A percentile compares a stretch with the other conserved stretches of the same genome.
Evolutionary conservation across 2,113 vertebrate species (phyloP).

Genomic region (Lipotes vexillifer): DNA sequence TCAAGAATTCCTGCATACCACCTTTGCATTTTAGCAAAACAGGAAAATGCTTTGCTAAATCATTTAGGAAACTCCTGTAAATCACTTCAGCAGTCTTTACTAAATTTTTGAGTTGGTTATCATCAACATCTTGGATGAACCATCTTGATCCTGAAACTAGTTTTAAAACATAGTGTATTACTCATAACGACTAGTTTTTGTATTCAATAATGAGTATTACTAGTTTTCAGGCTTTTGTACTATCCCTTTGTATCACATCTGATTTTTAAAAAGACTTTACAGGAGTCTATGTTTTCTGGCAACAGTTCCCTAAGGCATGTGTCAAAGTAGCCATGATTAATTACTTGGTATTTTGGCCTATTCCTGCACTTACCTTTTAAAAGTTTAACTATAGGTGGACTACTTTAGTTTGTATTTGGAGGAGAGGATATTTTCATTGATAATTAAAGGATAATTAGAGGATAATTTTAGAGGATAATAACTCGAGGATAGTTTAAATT

Average conservation of each 20-base stretch:
- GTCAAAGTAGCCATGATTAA: background rate
- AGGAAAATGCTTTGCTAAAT: slow-evolving; percentile 3
- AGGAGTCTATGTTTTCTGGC: background rate
- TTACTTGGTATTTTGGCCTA: slow-evolving; percentile 20
- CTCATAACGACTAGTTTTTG: background rate
- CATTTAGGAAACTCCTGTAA: background rate
- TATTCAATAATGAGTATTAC: background rate
- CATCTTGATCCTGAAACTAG: background rate
- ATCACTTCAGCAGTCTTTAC: background rate
- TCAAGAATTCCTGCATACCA: background rate
- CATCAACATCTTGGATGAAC: background rate
- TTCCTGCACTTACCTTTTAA: background rate
- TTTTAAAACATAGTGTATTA: background rate
- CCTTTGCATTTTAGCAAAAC: slow-evolving; percentile 36
- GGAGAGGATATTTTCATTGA: background rate
- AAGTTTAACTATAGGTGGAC: background rate
- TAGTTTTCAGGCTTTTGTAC: background rate
- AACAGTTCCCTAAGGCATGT: background rate
- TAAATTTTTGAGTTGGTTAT: background rate
- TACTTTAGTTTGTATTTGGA: background rate
- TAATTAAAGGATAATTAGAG: too few relatives aligned
- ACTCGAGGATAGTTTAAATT: background rate
- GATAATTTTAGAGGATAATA: too few relatives aligned
- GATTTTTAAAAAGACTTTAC: background rate
- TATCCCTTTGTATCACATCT: background rate